Conservation (phyloP, 2,113 vertebrate species). For the Rhea americana region DNA sequence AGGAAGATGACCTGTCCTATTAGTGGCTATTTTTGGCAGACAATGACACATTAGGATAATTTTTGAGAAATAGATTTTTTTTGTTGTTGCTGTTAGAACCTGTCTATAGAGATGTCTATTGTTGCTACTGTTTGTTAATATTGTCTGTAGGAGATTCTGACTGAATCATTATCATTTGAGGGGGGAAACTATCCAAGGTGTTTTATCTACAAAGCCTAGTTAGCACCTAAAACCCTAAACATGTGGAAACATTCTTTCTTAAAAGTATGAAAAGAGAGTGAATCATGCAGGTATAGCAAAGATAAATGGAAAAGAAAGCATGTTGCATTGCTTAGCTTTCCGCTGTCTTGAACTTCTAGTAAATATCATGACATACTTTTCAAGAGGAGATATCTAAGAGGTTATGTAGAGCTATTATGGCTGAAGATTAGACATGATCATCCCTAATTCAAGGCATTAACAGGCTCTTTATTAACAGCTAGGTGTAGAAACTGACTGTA, state of each 20-base stretch:
- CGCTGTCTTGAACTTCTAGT: background rate
- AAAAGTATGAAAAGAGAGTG: background rate
- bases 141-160: background rate
- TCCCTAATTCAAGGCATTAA: background rate
- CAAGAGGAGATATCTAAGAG: fast-evolving
- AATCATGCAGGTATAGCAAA: background rate
- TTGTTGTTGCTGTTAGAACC: fast-evolving
- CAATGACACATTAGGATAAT: background rate
- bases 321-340: background rate
- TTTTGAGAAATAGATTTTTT: background rate
- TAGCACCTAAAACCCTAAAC: background rate
- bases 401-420: background rate
- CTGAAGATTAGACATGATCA: background rate
- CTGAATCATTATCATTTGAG: background rate
- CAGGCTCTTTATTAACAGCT: background rate
- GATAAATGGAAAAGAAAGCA: background rate
- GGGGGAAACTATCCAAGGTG: background rate
- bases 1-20: background rate
- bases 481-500: background rate
- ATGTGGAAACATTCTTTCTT: background rate
- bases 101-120: background rate
- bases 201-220: background rate
- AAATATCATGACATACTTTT: background rate
- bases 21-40: background rate
- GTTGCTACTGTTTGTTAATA: background rate